Evolutionary conservation across 2,113 vertebrate genomes (phyloP).

Genomic region (Phodopus roborovskii): DNA sequence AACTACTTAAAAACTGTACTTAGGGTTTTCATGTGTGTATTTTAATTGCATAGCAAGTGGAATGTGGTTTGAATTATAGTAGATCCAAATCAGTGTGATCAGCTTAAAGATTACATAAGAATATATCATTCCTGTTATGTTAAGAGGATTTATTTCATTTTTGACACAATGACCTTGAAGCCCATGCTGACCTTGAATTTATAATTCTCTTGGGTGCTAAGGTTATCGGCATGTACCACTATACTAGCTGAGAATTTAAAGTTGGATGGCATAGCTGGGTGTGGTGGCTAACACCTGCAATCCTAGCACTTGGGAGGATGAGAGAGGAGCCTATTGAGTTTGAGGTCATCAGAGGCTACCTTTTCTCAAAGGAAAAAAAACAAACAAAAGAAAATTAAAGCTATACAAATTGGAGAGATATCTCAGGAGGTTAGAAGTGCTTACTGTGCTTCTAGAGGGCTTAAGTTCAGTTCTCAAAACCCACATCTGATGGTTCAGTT

Average conservation of each 20-base stretch:
- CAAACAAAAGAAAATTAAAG: not conserved
- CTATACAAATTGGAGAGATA: not conserved
- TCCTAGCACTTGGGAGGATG: not conserved
- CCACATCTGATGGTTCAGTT: not conserved
- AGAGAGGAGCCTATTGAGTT: not conserved
- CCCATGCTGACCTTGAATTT: not conserved
- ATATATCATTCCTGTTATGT: conserved; percentile 21
- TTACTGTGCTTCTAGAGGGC: not conserved
- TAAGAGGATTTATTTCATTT: not conserved
- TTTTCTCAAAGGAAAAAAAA: not conserved
- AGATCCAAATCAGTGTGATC: conserved; percentile 56
- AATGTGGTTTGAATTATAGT: conserved; percentile 66
- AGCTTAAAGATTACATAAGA: conserved; percentile 47
- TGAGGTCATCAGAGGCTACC: not conserved
- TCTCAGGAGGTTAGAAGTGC: not conserved
- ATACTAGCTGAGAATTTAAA: not conserved
- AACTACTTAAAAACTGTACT: conserved; percentile 58
- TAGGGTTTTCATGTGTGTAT: conserved; percentile 28
- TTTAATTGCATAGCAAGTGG: conserved; percentile 45
- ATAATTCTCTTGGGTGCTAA: not conserved
- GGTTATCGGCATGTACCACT: not conserved
- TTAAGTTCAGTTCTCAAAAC: not conserved
- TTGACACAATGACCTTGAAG: not conserved
- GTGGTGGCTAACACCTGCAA: not conserved
- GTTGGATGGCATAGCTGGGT: not conserved